Base-by-base conservation (phyloP, 2,113 vertebrate species). In the Lepus timidus region DNA sequence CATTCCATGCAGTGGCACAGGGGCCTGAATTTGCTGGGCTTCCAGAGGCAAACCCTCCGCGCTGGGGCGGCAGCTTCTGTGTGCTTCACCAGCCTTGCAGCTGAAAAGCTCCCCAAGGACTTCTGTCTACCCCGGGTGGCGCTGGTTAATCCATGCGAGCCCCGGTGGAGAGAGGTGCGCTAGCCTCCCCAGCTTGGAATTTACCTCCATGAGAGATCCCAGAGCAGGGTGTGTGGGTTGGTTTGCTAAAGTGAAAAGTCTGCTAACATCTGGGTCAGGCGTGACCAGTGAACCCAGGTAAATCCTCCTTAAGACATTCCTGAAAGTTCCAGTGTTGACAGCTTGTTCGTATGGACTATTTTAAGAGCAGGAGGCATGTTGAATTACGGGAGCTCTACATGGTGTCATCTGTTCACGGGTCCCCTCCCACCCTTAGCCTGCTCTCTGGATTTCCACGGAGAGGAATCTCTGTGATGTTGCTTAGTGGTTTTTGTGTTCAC, bases 21-120 rank as follows among this genome's bases (percentile, higher is more conserved):
- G 73, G 97, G 97, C 95, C 95, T 90, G 95, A 97, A 97, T 97
- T 78, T 97, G 93, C 85, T 94, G 94, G 87, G 89, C 93, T 98
- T 94, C 64, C 84, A 95, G 98, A 98, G 96, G 98, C 97, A 98
- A 98, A 98, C 97, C 97, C 97, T 98, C 19, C 95, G 97, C 96
- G 98, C 92, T 86, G 71, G 95, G 95, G 92, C 83, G 90, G 97
- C 93, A 98, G 96, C 96, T 9, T 0, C 13, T 93, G 93, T 97
- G 62, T 97, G 98, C 98, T 98, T 97, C 93, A 97, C 98, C 96
- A 98, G 98, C 93, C 95, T 91, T 97, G 96, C 70, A 96, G 91
- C 90, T 91, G 75, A 80, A 96, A 96, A 93, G 14, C 95, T 97
- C 73, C 67, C 73, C 49, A 67, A 88, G 85, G 90, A 36, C 94